These are phyloP conservation scores for Lepidurus packardi DNA, from an alignment of 1,140 invertebrate genomes.

Conservation along the genomic window DNA sequence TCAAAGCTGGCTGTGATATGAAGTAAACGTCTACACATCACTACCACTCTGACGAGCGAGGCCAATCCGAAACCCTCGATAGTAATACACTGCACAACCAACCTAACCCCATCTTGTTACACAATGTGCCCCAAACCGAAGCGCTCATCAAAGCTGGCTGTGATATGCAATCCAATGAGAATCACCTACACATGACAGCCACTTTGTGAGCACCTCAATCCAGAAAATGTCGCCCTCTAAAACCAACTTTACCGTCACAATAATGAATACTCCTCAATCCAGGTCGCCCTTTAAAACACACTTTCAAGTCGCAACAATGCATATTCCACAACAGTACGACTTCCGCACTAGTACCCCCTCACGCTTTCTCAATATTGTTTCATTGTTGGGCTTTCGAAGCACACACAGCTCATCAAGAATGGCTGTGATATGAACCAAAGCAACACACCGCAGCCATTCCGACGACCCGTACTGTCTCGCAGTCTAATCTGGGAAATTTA, in stretches of 20 bases:
- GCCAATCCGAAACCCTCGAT: neutral
- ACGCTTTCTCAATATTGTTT: neutral
- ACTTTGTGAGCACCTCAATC: conserved; percentile 34
- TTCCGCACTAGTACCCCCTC: too few relatives aligned
- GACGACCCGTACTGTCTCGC: conserved; percentile 47
- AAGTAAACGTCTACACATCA: conserved; percentile 57
- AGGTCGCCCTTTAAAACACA: neutral
- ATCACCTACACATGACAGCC: conserved; percentile 34
- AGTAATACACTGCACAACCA: neutral
- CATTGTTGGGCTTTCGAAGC: neutral
- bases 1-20: conserved; percentile 93
- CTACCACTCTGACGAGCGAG: conserved; percentile 56
- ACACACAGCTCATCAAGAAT: conserved; percentile 74
- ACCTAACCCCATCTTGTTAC: neutral
- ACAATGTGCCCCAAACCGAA: conserved; percentile 24
- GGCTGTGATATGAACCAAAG: conserved; percentile 73
- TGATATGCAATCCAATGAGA: conserved; percentile 54
- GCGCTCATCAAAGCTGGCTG: conserved; percentile 72
- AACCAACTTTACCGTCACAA: neutral
- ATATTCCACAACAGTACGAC: too few relatives aligned
- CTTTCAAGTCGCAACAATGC: neutral
- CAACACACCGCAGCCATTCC: conserved; percentile 78
- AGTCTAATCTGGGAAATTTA: neutral
- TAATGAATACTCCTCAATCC: too few relatives aligned
- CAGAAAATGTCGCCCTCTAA: neutral